Evolutionary conservation across 2,113 vertebrate species (phyloP).

Genomic region (Rattus norvegicus): DNA sequence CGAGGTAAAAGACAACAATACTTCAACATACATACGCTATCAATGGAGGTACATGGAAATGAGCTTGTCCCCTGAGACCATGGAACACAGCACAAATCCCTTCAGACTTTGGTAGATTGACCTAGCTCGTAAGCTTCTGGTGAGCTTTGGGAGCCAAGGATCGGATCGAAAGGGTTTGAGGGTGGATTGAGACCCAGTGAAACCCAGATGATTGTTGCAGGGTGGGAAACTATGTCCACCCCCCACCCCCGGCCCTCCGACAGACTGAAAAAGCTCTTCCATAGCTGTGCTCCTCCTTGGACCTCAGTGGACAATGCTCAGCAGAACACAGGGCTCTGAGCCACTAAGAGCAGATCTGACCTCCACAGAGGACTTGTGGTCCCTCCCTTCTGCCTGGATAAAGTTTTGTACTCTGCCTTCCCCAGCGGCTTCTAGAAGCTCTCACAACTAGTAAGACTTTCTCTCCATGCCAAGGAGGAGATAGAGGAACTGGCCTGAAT

Average conservation of each 20-base stretch:
- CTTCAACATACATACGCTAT: too few species aligned
- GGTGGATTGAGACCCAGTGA: background rate
- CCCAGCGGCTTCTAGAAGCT: background rate
- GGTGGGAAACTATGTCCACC: fast-evolving
- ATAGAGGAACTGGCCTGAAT: background rate
- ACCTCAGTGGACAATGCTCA: background rate
- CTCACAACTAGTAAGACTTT: background rate
- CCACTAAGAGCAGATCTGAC: background rate
- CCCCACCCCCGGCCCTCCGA: background rate
- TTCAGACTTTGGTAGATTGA: background rate
- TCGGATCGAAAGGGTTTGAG: background rate
- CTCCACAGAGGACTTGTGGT: background rate
- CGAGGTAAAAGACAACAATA: too few species aligned
- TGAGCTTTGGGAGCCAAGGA: background rate
- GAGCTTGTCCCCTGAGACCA: too few species aligned
- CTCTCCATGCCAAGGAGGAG: fast-evolving
- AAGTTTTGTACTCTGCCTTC: background rate
- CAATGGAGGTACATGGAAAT: background rate
- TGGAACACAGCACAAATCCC: fast-evolving
- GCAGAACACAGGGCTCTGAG: background rate
- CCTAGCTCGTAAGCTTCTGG: background rate
- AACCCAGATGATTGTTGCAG: background rate
- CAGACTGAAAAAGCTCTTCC: too few species aligned
- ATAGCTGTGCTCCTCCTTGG: background rate
- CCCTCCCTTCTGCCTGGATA: background rate